Evolutionary conservation across 2,888 invertebrate species (phyloP), one percentile per base, ranked within the genome.

Genomic region (Lycia hirtaria): DNA sequence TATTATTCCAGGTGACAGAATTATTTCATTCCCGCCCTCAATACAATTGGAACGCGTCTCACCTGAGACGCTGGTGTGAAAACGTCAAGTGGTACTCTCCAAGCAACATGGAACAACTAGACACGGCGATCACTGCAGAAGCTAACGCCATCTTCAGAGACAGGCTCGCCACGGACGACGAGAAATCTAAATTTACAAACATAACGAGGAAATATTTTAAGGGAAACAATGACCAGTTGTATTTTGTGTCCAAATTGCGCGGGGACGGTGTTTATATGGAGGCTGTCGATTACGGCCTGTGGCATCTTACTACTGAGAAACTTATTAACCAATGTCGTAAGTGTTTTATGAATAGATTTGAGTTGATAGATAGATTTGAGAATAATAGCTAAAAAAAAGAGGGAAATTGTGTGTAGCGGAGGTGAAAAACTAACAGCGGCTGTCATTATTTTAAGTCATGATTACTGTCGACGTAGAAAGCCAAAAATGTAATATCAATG

Each of bases 1-100:
- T 20, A 37, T 35, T 24, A 32, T 69, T 15, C 62, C 61, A 92
- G 92, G 69, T 85, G 1, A 78, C 72, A 1, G 84, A 88, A 62
- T 78, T 76, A 2, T 92, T 91, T 60, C 62, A 76, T 47, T 75
- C 81, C 1, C 80, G 78, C 28, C 67, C 78, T 1, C 96, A 96
- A 81, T 97, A 97, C 76, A 89, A 93, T 57, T 96, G 96, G 90
- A 96, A 95, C 40, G 94, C 96, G 0, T 93, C 95, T 49, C 96
- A 97, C 82, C 84, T 97, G 51, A 95, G 94, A n/a, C 88, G 87
- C 38, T 96, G 96, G 95, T 95, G 95, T 65, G 87, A 93, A 45
- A 94, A 93, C 54, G 85, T 96, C 15, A 91, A 94, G 56, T 93
- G 95, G 73, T 96, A 96, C 69, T 82, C 88, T 28, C 83, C 87